These are phyloP conservation scores for Notoglanidium macrostoma DNA, from an alignment of 2,797 vertebrate species.

Conservation along the genomic window DNA sequence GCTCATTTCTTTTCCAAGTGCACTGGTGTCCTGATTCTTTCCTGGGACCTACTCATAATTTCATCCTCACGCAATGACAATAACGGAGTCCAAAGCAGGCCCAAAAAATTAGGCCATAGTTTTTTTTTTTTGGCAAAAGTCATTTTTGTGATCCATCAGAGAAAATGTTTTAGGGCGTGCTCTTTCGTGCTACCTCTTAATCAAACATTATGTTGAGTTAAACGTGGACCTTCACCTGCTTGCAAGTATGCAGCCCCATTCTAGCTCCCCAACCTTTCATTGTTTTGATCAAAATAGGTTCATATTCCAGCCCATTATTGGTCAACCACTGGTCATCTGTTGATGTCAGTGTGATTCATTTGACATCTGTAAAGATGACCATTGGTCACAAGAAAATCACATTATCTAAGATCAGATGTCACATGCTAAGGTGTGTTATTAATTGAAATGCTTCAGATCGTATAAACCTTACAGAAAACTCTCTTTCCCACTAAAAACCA, in stretches of 20 bases:
- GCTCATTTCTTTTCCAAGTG: neutral
- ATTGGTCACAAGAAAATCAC: neutral
- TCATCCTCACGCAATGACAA: neutral
- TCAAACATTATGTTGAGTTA: neutral
- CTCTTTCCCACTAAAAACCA: neutral
- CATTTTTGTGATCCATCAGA: neutral
- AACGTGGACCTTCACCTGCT: neutral
- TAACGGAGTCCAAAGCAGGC: neutral
- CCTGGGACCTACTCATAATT: neutral
- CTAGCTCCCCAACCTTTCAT: neutral
- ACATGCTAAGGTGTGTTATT: neutral
- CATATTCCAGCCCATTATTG: neutral
- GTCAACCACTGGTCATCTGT: neutral
- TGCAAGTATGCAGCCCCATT: neutral
- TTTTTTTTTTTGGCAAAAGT: neutral
- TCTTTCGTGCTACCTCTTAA: neutral
- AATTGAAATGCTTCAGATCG: neutral
- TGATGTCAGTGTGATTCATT: neutral
- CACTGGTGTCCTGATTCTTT: neutral
- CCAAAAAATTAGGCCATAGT: neutral
- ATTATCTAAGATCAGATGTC: neutral
- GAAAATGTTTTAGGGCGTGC: neutral
- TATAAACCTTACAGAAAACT: neutral
- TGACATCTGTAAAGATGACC: neutral
- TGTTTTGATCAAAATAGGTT: neutral